phyloP scores from a whole-genome alignment of 1,140 invertebrate species.

The Drosophila hydei region DNA sequence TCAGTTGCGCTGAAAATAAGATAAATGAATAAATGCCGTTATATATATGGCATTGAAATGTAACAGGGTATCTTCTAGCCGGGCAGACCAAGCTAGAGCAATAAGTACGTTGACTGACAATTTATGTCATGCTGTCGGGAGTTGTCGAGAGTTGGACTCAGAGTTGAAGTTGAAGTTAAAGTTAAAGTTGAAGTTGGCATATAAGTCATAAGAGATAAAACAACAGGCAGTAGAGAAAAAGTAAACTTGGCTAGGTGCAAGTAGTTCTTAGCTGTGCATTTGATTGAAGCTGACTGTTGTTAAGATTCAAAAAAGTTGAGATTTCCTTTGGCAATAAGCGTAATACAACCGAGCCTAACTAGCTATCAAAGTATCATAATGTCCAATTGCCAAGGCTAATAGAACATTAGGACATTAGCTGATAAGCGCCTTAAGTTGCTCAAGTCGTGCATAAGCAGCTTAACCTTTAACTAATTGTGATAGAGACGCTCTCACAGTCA shows the following conservation, averaged over 20 bases:
- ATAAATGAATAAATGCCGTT: too few relatives aligned
- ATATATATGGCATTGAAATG: too few relatives aligned
- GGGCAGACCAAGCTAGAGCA: neutral
- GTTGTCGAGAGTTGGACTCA: constrained; percentile 1
- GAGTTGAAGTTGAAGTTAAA: too few relatives aligned
- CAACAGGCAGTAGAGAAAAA: neutral
- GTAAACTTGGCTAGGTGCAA: neutral
- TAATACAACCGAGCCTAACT: too few relatives aligned
- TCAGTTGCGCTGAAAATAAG: too few relatives aligned
- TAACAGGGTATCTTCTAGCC: neutral
- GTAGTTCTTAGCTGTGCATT: constrained; percentile 12
- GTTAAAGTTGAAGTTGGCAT: constrained; percentile 6
- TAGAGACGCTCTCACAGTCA: neutral
- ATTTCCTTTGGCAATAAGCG: neutral
- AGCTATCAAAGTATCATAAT: neutral
- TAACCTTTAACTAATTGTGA: neutral
- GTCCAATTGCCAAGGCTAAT: neutral
- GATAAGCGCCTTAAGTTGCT: constrained; percentile 22
- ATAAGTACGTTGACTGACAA: constrained; percentile 43
- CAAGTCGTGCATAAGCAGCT: constrained; percentile 3
- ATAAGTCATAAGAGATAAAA: constrained; percentile 25
- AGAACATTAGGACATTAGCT: constrained; percentile 7
- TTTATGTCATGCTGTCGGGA: constrained; percentile 46
- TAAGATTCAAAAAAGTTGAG: neutral
- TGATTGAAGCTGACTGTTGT: neutral